These are phyloP conservation scores for Liposcelis brunnea DNA, from an alignment of 2,888 invertebrate genomes.

Conservation along the genomic window DNA sequence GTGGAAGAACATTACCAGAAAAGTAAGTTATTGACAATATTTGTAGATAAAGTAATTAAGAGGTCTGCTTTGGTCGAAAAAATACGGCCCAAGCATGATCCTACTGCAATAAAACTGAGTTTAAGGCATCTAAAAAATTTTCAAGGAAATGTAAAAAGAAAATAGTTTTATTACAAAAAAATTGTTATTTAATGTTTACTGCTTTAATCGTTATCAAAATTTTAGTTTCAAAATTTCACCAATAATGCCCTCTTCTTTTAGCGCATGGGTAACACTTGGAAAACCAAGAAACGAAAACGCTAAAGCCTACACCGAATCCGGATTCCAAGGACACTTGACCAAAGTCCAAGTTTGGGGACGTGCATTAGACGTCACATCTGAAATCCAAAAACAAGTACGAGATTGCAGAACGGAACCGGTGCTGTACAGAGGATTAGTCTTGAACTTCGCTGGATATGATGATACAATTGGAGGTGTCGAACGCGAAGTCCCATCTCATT, in stretches of 20 bases:
- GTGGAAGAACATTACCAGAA: conserved; percentile 61
- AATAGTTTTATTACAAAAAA: too few species aligned
- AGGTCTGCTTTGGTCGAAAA: too few species aligned
- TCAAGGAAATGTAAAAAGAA: too few species aligned
- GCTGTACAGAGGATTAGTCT: conserved; percentile 62
- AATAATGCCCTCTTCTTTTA: too few species aligned
- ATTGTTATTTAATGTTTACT: too few species aligned
- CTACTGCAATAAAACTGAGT: too few species aligned
- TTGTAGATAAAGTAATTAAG: too few species aligned
- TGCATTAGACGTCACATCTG: conserved; percentile 76
- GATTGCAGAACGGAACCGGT: conserved; percentile 87
- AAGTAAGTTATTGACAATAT: conserved; percentile 40
- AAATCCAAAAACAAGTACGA: conserved; percentile 79
- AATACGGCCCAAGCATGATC: too few species aligned
- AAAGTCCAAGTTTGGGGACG: conserved; percentile 90
- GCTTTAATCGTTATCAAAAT: too few species aligned
- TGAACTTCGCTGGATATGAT: conserved; percentile 91
- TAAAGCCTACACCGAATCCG: conserved; percentile 66
- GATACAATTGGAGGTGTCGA: conserved; percentile 77
- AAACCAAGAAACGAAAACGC: conserved; percentile 64
- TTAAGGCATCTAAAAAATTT: too few species aligned
- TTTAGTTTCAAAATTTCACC: too few species aligned
- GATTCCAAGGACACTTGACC: conserved; percentile 90
- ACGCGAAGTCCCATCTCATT: conserved; percentile 76
- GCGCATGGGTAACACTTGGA: conserved; percentile 83